These are phyloP conservation scores for Esox masquinongy DNA, from an alignment of 2,797 vertebrate genomes.

Conservation along the genomic window DNA sequence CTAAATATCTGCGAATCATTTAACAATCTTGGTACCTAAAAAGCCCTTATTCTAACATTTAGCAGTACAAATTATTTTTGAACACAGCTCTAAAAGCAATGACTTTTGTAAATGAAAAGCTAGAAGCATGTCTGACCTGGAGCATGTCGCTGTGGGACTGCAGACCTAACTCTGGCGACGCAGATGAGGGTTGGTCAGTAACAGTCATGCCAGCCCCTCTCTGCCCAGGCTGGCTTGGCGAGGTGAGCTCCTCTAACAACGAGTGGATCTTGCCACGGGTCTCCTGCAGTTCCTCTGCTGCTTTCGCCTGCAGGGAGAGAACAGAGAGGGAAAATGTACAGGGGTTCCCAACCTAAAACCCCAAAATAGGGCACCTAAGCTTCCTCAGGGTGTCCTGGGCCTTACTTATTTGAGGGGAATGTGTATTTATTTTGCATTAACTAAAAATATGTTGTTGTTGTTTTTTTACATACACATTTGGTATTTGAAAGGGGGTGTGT, in stretches of 20 bases:
- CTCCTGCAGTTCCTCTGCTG: slow-evolving; percentile 88
- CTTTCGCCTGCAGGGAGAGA: slow-evolving; percentile 79
- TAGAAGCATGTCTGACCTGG: slow-evolving; percentile 76
- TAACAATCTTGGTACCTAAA: background rate
- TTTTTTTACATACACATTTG: no score
- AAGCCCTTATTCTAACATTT: background rate
- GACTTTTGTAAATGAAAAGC: background rate
- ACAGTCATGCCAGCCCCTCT: slow-evolving; percentile 23
- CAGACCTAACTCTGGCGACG: slow-evolving; percentile 71
- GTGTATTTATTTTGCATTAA: no score
- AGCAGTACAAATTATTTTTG: background rate
- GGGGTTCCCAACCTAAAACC: no score
- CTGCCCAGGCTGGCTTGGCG: slow-evolving; percentile 41
- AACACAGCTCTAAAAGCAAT: background rate
- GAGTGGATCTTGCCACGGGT: slow-evolving; percentile 84
- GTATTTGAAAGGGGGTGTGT: no score
- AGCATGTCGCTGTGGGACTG: slow-evolving; percentile 79
- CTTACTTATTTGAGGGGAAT: no score
- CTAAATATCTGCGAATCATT: background rate
- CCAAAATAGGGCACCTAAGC: no score
- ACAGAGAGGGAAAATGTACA: background rate
- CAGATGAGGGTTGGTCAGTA: slow-evolving; percentile 39
- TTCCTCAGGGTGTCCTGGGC: no score
- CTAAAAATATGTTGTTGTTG: no score
- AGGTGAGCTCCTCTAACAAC: slow-evolving; percentile 76